Conservation (phyloP, 2,797 vertebrate genomes). For the Rhinichthys osculus region DNA sequence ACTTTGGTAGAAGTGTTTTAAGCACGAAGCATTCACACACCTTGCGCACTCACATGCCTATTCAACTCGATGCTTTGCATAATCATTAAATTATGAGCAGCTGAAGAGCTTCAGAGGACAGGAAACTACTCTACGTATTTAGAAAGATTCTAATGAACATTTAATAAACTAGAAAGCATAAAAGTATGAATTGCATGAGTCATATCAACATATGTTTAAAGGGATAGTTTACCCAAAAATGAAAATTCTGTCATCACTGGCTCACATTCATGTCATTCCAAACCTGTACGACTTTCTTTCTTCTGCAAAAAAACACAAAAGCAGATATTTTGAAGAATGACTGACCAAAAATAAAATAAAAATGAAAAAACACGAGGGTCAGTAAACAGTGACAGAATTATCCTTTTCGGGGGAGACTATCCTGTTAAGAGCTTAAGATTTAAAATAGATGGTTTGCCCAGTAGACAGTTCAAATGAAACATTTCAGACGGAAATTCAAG, state of each 20-base stretch:
- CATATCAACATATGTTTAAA: not conserved
- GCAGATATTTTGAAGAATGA: not conserved
- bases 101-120: constrained; percentile 2
- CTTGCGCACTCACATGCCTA: not conserved
- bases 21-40: constrained; percentile 57
- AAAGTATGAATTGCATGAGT: not conserved
- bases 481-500: not conserved
- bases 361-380: not conserved
- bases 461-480: not conserved
- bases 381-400: not conserved
- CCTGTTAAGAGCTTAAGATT: not conserved
- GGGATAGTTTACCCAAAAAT: not conserved
- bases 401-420: not conserved
- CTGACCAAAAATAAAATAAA: not conserved
- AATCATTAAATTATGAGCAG: constrained; percentile 64
- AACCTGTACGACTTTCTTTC: not conserved
- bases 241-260: not conserved
- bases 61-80: constrained; percentile 68
- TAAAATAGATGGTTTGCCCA: constrained; percentile 1
- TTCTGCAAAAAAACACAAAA: not conserved
- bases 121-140: not conserved
- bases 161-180: not conserved
- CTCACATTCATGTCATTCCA: not conserved
- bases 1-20: constrained; percentile 73
- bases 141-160: not conserved